These are phyloP conservation scores for Phaenicophaeus curvirostris DNA, from an alignment of 2,797 vertebrate species.

Conservation along the genomic window DNA sequence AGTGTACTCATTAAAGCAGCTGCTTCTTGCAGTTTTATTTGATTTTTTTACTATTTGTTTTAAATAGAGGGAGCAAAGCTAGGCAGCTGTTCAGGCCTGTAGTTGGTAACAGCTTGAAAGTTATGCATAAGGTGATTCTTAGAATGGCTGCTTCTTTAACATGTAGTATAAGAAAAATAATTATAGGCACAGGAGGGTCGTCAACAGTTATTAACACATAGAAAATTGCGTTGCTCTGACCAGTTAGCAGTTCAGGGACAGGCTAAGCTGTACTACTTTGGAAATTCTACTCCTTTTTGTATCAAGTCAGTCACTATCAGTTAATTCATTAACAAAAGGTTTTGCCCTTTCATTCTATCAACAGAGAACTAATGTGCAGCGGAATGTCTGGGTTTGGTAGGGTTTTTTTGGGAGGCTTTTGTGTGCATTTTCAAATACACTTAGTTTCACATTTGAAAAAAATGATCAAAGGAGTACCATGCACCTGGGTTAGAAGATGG, in stretches of 20 bases:
- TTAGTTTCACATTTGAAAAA: background rate
- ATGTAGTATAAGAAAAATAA: background rate
- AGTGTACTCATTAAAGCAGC: background rate
- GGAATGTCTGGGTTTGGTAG: background rate
- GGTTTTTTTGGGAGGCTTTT: background rate
- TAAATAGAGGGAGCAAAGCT: background rate
- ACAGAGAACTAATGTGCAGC: background rate
- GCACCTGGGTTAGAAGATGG: background rate
- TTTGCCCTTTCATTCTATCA: background rate
- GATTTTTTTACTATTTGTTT: background rate
- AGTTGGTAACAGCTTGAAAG: background rate
- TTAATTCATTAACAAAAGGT: background rate
- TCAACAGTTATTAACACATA: background rate
- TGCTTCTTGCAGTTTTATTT: conserved; percentile 18
- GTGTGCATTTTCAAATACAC: background rate
- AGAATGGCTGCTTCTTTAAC: background rate
- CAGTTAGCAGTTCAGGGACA: background rate
- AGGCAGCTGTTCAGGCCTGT: background rate
- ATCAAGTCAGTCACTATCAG: background rate
- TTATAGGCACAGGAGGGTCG: background rate
- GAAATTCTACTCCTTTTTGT: background rate
- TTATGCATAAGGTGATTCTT: background rate
- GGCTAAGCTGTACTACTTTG: background rate
- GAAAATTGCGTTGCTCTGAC: background rate
- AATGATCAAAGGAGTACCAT: conserved; percentile 3